Percentiles rank a stretch among this genome's conserved stretches.
These are phyloP conservation scores for Gobiocypris rarus DNA, from an alignment of 2,113 vertebrate species.

Conservation along the genomic window DNA sequence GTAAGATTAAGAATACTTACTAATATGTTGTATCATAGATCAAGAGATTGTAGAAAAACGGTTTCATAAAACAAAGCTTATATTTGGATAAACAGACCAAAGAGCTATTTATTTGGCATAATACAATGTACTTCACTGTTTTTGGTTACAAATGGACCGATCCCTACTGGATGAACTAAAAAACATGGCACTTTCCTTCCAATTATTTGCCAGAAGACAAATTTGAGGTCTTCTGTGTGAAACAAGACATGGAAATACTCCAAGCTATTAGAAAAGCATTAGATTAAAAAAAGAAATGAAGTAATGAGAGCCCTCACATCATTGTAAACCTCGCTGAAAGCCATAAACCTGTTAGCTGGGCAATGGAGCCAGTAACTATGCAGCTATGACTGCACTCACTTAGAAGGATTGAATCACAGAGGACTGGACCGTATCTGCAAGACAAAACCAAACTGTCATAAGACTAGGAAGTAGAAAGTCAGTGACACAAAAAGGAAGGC, in stretches of 20 bases:
- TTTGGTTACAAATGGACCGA: conserved; percentile 43
- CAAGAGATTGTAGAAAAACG: conserved; percentile 33
- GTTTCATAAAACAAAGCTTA: background rate
- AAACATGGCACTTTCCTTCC: background rate
- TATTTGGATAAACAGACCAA: background rate
- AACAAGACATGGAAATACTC: conserved; percentile 35
- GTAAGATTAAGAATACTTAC: conserved; percentile 69
- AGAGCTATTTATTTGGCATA: background rate
- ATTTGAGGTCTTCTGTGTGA: conserved; percentile 48
- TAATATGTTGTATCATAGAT: conserved; percentile 29
- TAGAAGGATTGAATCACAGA: conserved; percentile 25
- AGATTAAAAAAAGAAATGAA: conserved; percentile 4
- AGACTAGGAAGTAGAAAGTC: conserved; percentile 38
- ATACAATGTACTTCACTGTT: background rate
- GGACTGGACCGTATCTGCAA: background rate
- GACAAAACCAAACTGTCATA: conserved; percentile 45
- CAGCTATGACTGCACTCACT: conserved; percentile 2
- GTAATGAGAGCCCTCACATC: conserved; percentile 24
- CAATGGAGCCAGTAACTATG: conserved; percentile 5
- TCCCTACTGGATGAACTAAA: conserved; percentile 11
- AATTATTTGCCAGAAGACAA: conserved; percentile 25
- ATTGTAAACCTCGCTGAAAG: conserved; percentile 42
- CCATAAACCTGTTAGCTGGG: conserved; percentile 21
- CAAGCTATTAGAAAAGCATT: conserved; percentile 16
- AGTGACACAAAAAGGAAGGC: conserved; percentile 60